Evolutionary conservation across 2,113 vertebrate species (phyloP).

Genomic region (Lepus timidus): DNA sequence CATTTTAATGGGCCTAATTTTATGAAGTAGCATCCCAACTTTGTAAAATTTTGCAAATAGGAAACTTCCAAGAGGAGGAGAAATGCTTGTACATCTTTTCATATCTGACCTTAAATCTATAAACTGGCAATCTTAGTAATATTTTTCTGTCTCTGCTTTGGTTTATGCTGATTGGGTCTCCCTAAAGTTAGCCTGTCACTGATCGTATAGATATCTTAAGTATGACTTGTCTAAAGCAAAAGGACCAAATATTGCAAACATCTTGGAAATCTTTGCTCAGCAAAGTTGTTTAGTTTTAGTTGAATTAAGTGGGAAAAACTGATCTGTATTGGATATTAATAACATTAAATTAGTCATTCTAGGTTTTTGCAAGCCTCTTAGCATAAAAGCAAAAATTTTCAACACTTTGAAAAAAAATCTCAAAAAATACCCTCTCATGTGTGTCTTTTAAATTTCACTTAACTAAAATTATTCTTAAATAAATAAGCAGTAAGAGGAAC

Average conservation of each 20-base stretch:
- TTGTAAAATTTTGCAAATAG: not conserved
- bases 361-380: not conserved
- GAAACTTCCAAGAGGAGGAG: not conserved
- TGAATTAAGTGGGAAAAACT: not conserved
- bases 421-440: not conserved
- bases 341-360: not conserved
- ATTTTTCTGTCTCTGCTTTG: not conserved
- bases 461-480: not conserved
- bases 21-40: not conserved
- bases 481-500: not conserved
- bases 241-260: not conserved
- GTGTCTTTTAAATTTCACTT: not conserved
- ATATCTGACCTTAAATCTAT: not conserved
- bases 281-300: not conserved
- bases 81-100: not conserved
- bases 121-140: not conserved
- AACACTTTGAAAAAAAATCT: conserved; percentile 3
- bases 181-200: not conserved
- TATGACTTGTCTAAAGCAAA: not conserved
- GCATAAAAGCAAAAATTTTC: not conserved
- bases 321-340: not conserved
- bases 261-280: not conserved
- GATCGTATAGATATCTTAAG: not conserved
- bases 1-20: not conserved
- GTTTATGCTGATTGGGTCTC: not conserved